These are phyloP conservation scores for Amphipyra tragopoginis DNA, from an alignment of 2,888 invertebrate genomes.

Conservation along the genomic window DNA sequence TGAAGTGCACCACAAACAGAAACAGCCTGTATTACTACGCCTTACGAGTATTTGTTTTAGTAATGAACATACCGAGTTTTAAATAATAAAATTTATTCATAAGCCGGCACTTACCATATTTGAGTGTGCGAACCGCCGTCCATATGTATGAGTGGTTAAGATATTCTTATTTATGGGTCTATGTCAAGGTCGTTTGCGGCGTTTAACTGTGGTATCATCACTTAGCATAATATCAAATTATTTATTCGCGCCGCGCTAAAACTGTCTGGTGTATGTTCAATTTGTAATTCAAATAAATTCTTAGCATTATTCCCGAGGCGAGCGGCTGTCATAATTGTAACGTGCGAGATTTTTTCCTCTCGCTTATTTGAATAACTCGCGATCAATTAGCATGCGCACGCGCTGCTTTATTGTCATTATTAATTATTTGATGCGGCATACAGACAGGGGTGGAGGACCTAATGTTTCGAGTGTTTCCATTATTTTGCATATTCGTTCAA, in stretches of 20 bases:
- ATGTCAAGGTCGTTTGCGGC: conserved; percentile 85
- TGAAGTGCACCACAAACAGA: conserved; percentile 54
- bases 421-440: conserved; percentile 51
- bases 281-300: conserved; percentile 89
- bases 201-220: conserved; percentile 83
- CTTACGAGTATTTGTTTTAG: conserved; percentile 89
- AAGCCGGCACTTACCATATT: conserved; percentile 89
- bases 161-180: conserved; percentile 89
- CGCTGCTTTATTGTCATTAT: conserved; percentile 56
- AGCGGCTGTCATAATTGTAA: conserved; percentile 81
- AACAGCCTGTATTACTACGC: conserved; percentile 88
- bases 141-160: conserved; percentile 89
- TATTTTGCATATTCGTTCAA: conserved; percentile 75
- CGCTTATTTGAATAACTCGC: conserved; percentile 67
- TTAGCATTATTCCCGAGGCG: conserved; percentile 76
- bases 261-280: conserved; percentile 84
- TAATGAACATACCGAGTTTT: conserved; percentile 90
- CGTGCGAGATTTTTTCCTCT: conserved; percentile 77
- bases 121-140: conserved; percentile 86
- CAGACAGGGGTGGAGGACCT: conserved; percentile 55
- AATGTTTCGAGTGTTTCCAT: conserved; percentile 66
- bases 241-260: conserved; percentile 88
- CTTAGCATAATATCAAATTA: conserved; percentile 89
- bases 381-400: conserved; percentile 71
- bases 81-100: conserved; percentile 90